Conservation (phyloP, 2,797 vertebrate genomes). For the Craterocephalus amniculus region DNA sequence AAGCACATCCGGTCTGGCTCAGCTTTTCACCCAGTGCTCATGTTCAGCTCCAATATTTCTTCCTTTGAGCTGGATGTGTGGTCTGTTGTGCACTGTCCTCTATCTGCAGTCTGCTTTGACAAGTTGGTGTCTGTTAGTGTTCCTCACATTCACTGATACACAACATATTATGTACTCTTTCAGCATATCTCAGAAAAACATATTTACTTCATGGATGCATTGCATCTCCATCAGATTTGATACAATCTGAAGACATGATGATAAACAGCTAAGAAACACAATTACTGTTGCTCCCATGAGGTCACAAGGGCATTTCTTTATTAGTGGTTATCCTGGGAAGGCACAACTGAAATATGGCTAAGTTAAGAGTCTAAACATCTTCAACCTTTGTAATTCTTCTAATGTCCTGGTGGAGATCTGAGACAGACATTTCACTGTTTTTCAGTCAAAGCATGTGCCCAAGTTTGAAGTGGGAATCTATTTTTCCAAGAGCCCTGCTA, state of each 20-base stretch:
- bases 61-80: conserved; percentile 79
- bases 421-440: too few species aligned
- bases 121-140: conserved; percentile 1
- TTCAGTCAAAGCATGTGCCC: background rate
- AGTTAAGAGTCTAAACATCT: background rate
- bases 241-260: background rate
- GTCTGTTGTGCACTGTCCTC: too few species aligned
- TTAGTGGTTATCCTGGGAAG: conserved; percentile 3
- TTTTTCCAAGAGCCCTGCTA: background rate
- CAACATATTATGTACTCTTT: background rate
- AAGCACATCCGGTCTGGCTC: conserved; percentile 77
- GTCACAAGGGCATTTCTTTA: background rate
- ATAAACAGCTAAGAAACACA: background rate
- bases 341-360: background rate
- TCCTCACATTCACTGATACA: conserved; percentile 3
- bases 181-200: background rate
- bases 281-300: background rate
- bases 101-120: background rate
- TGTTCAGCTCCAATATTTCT: conserved; percentile 63
- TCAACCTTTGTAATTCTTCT: too few species aligned
- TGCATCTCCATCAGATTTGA: background rate
- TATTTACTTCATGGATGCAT: background rate
- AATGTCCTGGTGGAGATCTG: background rate
- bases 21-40: conserved; percentile 74
- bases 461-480: background rate